Percentiles rank a stretch among this genome's conserved stretches.
Evolutionary conservation across 1,140 invertebrate species (phyloP).

Genomic region (Drosophila guanche): DNA sequence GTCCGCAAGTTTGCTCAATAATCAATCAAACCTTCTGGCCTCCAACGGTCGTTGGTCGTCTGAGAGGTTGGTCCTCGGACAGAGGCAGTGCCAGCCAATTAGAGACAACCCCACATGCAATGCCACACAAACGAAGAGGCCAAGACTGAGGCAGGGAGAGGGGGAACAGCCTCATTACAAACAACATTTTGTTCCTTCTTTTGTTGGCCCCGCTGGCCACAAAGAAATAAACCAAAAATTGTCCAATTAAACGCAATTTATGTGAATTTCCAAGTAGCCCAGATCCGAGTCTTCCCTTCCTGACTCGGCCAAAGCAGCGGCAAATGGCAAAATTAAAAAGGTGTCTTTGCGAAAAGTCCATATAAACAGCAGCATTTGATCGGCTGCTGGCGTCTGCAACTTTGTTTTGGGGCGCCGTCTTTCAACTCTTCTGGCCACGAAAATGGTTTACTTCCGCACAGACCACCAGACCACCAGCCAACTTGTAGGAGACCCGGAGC

Average conservation of each 20-base stretch:
- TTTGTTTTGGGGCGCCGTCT: slow-evolving; percentile 70
- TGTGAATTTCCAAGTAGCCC: slow-evolving; percentile 72
- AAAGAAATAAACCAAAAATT: slow-evolving; percentile 75
- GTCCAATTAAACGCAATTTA: slow-evolving; percentile 82
- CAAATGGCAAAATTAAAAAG: slow-evolving; percentile 76
- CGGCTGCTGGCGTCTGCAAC: slow-evolving; percentile 56
- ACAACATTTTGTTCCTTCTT: slow-evolving; percentile 38
- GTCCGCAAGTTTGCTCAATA: slow-evolving; percentile 80
- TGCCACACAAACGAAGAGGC: slow-evolving; percentile 31
- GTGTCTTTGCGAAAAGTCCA: slow-evolving; percentile 70
- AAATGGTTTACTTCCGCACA: slow-evolving; percentile 78
- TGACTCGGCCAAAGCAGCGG: slow-evolving; percentile 27
- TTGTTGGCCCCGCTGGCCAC: slow-evolving; percentile 62
- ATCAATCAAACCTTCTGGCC: slow-evolving; percentile 73
- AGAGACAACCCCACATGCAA: slow-evolving; percentile 63
- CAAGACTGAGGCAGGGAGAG: slow-evolving; percentile 13
- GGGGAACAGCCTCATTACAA: slow-evolving; percentile 63
- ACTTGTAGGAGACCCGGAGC: slow-evolving; percentile 58
- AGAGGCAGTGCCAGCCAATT: slow-evolving; percentile 50
- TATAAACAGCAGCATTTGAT: slow-evolving; percentile 67
- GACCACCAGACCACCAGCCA: slow-evolving; percentile 43
- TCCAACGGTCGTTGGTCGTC: slow-evolving; percentile 1
- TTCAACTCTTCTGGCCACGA: slow-evolving; percentile 52
- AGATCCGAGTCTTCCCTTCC: slow-evolving; percentile 4
- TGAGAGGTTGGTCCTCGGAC: slow-evolving; percentile 18